A percentile compares a stretch with the other conserved stretches of the same genome.
phyloP scores from a whole-genome alignment of 2,113 vertebrate species.

The Himantopus leucocephalus region DNA sequence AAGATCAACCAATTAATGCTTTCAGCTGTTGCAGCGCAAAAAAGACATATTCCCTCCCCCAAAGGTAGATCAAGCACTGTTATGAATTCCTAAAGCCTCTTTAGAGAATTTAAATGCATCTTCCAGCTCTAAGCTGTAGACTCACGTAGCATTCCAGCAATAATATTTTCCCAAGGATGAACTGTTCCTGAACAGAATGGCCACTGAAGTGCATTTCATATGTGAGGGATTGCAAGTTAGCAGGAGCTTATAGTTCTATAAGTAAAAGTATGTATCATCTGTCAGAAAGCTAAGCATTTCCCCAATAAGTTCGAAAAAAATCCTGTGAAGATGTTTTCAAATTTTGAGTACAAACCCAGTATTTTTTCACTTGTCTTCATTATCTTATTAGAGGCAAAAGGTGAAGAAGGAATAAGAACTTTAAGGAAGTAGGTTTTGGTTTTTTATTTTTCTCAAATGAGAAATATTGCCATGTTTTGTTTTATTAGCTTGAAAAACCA shows the following conservation, averaged over 20 bases:
- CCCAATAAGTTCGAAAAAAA: background rate
- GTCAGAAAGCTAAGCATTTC: background rate
- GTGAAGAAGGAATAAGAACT: background rate
- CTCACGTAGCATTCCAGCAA: background rate
- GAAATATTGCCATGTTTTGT: background rate
- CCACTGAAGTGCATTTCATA: constrained; percentile 3
- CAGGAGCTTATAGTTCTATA: background rate
- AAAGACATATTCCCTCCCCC: background rate
- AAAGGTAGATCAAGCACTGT: constrained; percentile 17
- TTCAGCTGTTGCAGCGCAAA: constrained; percentile 10
- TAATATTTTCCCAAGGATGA: constrained; percentile 57
- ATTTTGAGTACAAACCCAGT: background rate
- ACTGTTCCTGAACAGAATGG: constrained; percentile 14
- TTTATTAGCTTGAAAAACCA: background rate
- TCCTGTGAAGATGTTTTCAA: background rate
- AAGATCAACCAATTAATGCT: constrained; percentile 25
- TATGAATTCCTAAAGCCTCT: constrained; percentile 47
- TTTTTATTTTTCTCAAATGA: background rate
- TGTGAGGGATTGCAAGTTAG: constrained; percentile 14
- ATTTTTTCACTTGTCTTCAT: background rate
- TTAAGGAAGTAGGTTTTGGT: background rate
- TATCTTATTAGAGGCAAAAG: background rate
- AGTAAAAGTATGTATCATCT: background rate
- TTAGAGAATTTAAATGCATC: constrained; percentile 40
- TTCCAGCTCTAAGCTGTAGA: background rate